Base-by-base conservation (phyloP, 2,113 vertebrate genomes). In the Propithecus coquereli region DNA sequence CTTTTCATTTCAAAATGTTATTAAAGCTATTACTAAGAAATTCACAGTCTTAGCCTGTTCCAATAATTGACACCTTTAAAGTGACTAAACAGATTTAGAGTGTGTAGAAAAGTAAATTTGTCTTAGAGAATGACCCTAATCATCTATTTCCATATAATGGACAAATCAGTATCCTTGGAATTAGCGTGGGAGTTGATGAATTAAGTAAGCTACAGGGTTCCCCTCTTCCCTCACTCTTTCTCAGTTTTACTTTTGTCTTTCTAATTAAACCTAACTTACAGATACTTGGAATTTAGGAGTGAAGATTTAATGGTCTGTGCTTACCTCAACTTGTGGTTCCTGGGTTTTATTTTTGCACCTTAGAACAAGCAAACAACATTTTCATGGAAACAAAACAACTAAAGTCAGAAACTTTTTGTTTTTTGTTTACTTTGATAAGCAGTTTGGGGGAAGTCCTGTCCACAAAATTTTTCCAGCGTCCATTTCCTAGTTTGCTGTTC, bases 21-120 rank as follows among this genome's bases (percentile, higher is more conserved):
- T 99, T 99, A 99, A 99, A 99, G 99, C 99, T 99, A 99, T 99
- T 99, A 99, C 99, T 99, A 99, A 99, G 99, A 99, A 99, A 99
- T 99, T 99, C 98, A 98, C 99, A 99, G 99, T 99, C 99, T 99
- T 98, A 98, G 99, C 98, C 98, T 99, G 99, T 99, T 99, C 99
- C 98, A 99, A 99, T 99, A 99, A 99, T 99, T 99, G 99, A 99
- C 99, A 99, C 99, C 99, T 99, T 99, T 99, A 99, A 99, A 99
- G 99, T 99, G 99, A 99, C 99, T 99, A 99, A 99, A 99, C 99
- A 99, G 99, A 99, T 99, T 99, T 99, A 99, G 99, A 99, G 99
- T 97, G 98, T 99, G 99, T 98, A 99, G 99, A 99, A 99, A 99
- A 99, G 99, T 99, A 99, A 99, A 99, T 99, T 99, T 99, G 99